Conservation (phyloP, 2,797 vertebrate species). For the Aulostomus chinensis region DNA sequence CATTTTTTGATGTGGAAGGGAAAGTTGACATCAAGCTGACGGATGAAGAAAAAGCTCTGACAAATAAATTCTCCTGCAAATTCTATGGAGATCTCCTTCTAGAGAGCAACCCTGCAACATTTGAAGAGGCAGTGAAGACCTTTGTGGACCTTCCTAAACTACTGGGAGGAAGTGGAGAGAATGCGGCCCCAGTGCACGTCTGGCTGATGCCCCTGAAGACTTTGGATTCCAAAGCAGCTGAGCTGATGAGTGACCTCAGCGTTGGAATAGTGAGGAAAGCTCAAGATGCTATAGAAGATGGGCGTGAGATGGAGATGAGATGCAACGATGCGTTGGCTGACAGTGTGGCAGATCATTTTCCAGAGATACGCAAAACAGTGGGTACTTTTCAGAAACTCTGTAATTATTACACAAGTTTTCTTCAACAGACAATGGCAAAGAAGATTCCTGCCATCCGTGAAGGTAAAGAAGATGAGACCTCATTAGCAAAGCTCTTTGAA, state of each 20-base stretch:
- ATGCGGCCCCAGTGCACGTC: conserved; percentile 46
- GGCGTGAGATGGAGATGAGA: conserved; percentile 6
- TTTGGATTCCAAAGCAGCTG: conserved; percentile 8
- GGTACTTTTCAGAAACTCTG: too few species aligned
- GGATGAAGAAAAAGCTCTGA: too few species aligned
- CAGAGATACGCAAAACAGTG: too few species aligned
- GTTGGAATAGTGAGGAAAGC: conserved; percentile 9
- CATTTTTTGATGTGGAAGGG: not conserved
- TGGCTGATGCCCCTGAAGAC: conserved; percentile 56
- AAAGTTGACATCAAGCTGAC: conserved; percentile 17
- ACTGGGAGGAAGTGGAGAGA: conserved; percentile 12
- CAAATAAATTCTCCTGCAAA: too few species aligned
- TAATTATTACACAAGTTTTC: too few species aligned
- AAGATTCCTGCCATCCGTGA: conserved; percentile 24
- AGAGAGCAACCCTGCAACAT: too few species aligned
- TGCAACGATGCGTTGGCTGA: conserved; percentile 15
- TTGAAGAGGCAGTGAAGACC: too few species aligned
- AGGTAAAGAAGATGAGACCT: conserved; percentile 14
- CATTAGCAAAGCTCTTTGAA: conserved; percentile 8
- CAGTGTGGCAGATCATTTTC: conserved; percentile 1
- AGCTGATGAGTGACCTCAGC: conserved; percentile 31
- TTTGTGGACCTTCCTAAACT: conserved; percentile 39
- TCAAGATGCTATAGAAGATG: conserved; percentile 27
- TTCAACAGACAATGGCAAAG: not conserved
- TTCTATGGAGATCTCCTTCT: too few species aligned